Evolutionary conservation across 2,888 invertebrate genomes (phyloP).

Genomic region (Dioctria rufipes): DNA sequence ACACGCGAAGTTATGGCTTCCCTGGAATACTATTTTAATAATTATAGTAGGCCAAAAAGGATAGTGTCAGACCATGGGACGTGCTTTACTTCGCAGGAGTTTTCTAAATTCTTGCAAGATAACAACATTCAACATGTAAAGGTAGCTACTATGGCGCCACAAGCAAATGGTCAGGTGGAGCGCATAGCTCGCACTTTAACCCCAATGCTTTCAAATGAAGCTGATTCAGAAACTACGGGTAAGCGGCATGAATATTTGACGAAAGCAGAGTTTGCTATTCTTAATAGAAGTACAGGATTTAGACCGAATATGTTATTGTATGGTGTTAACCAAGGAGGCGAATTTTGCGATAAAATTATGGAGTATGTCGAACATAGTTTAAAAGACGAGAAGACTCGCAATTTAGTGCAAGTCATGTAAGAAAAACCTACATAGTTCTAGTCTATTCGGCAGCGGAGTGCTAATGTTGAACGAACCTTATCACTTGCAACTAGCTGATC

Average conservation of each 20-base stretch:
- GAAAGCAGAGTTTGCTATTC: slow-evolving; percentile 61
- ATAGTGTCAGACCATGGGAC: slow-evolving; percentile 62
- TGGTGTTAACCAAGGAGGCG: slow-evolving; percentile 62
- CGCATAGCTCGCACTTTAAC: slow-evolving; percentile 51
- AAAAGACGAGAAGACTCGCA: background rate
- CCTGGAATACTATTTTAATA: background rate
- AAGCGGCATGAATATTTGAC: slow-evolving; percentile 55
- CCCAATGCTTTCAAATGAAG: slow-evolving; percentile 56
- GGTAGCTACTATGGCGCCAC: background rate
- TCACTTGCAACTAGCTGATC: too few relatives aligned
- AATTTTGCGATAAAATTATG: slow-evolving; percentile 58
- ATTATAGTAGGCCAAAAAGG: background rate
- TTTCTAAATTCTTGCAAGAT: slow-evolving; percentile 63
- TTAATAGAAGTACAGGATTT: slow-evolving; percentile 62
- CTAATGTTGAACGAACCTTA: too few relatives aligned
- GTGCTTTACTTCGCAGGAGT: slow-evolving; percentile 66
- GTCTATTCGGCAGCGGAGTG: too few relatives aligned
- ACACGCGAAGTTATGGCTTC: background rate
- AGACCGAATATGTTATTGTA: slow-evolving; percentile 63
- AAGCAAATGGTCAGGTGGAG: slow-evolving; percentile 53
- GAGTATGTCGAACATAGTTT: slow-evolving; percentile 49
- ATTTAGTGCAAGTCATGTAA: background rate
- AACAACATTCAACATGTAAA: slow-evolving; percentile 55
- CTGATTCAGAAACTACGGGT: slow-evolving; percentile 14
- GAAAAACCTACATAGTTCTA: too few relatives aligned